A percentile compares a stretch with the other conserved stretches of the same genome.
Evolutionary conservation across 2,113 vertebrate genomes (phyloP).

Genomic region (Nothobranchius kuhntae): DNA sequence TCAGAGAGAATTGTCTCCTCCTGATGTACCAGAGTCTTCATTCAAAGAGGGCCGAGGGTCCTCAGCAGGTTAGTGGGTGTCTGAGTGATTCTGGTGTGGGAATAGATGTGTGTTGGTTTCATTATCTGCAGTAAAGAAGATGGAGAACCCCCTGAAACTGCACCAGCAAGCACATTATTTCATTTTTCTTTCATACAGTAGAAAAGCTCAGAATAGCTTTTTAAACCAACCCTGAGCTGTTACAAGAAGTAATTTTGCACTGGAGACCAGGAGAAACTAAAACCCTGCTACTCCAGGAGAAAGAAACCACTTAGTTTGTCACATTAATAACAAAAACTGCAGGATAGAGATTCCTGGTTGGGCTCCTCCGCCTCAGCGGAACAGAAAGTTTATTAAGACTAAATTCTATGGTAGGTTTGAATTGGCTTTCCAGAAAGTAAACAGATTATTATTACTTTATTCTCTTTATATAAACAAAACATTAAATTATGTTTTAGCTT

Average conservation of each 20-base stretch:
- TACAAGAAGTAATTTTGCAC: constrained; percentile 39
- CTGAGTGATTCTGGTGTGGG: constrained; percentile 4
- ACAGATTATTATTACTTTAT: too few relatives aligned
- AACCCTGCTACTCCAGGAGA: constrained; percentile 25
- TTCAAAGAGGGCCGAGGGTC: constrained; percentile 22
- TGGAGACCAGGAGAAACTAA: constrained; percentile 22
- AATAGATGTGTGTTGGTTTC: constrained; percentile 1
- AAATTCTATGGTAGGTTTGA: constrained; percentile 15
- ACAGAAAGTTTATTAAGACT: neutral
- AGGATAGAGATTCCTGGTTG: constrained; percentile 21
- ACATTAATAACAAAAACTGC: constrained; percentile 39
- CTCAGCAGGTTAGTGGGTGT: constrained; percentile 66
- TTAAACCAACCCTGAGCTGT: constrained; percentile 18
- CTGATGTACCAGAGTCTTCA: constrained; percentile 21
- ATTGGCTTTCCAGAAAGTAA: neutral
- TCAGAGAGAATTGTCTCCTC: constrained; percentile 24
- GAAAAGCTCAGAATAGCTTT: constrained; percentile 31
- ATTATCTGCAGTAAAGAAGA: constrained; percentile 33
- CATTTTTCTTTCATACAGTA: constrained; percentile 40
- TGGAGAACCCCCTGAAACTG: constrained; percentile 53
- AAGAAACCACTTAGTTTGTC: constrained; percentile 26
- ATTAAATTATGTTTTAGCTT: too few relatives aligned
- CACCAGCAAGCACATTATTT: constrained; percentile 36
- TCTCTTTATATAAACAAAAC: too few relatives aligned
- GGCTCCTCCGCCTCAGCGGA: neutral